Percentiles rank a stretch among this genome's conserved stretches.
Conservation (phyloP, 1,140 invertebrate genomes). For the Halyomorpha halys region DNA sequence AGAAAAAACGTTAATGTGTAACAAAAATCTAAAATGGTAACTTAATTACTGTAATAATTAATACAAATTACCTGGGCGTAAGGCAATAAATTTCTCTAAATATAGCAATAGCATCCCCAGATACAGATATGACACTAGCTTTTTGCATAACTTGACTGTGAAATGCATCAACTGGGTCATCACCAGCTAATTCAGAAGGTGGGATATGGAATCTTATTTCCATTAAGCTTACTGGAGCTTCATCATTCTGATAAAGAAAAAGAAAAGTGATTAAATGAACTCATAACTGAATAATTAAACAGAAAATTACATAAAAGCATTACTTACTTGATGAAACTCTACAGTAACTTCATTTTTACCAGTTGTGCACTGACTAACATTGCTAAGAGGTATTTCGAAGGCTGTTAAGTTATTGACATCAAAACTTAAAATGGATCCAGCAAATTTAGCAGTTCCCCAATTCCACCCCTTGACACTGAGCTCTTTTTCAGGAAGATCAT, state of each 20-base stretch:
- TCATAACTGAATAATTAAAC: neutral
- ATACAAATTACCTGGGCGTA: slow-evolving; percentile 70
- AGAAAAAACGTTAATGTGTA: neutral
- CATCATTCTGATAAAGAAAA: slow-evolving; percentile 66
- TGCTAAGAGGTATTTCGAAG: slow-evolving; percentile 92
- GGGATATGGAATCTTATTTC: slow-evolving; percentile 98
- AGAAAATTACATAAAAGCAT: neutral
- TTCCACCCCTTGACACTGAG: slow-evolving; percentile 97
- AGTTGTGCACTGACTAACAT: slow-evolving; percentile 94
- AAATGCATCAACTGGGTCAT: slow-evolving; percentile 91
- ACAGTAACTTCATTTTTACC: slow-evolving; percentile 98
- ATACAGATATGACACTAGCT: slow-evolving; percentile 94
- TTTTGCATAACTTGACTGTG: slow-evolving; percentile 92
- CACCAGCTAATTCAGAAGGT: slow-evolving; percentile 65
- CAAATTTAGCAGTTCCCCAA: slow-evolving; percentile 93
- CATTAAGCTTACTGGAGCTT: slow-evolving; percentile 89
- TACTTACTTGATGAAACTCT: slow-evolving; percentile 83
- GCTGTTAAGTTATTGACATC: slow-evolving; percentile 79
- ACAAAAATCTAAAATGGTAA: neutral
- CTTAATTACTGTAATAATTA: neutral
- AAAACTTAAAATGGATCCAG: slow-evolving; percentile 84
- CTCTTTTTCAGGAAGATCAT: slow-evolving; percentile 83
- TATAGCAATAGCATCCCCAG: slow-evolving; percentile 93
- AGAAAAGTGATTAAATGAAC: neutral
- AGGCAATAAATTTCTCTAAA: slow-evolving; percentile 96